phyloP scores from a whole-genome alignment of 92 coral and sea anemone species.

The Parazoanthus swiftii region DNA sequence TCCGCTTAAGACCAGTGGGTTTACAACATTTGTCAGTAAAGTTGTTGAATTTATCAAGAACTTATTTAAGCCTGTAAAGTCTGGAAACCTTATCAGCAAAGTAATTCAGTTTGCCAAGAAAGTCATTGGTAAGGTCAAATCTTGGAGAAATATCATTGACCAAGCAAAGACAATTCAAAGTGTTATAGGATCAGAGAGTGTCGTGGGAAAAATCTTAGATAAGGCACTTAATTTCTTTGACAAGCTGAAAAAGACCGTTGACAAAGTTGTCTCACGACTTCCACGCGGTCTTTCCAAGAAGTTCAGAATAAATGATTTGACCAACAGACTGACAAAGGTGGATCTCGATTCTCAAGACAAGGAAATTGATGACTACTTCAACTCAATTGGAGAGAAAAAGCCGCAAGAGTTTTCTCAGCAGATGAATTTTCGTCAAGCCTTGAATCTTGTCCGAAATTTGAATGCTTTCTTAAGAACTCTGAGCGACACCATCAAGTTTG shows the following conservation, averaged over 20 bases:
- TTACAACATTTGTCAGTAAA: slow-evolving; percentile 77
- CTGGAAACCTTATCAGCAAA: slow-evolving; percentile 71
- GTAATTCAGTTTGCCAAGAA: slow-evolving; percentile 73
- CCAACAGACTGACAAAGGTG: slow-evolving; percentile 65
- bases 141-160: slow-evolving; percentile 79
- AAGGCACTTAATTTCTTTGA: slow-evolving; percentile 79
- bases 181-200: slow-evolving; percentile 65
- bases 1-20: slow-evolving; percentile 66
- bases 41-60: slow-evolving; percentile 68
- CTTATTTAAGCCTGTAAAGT: slow-evolving; percentile 71
- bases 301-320: slow-evolving; percentile 72
- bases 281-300: slow-evolving; percentile 80
- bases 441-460: slow-evolving; percentile 74
- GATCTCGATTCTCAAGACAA: slow-evolving; percentile 68
- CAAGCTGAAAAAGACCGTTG: slow-evolving; percentile 70
- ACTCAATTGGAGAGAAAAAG: slow-evolving; percentile 54
- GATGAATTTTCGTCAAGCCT: slow-evolving; percentile 78
- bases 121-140: slow-evolving; percentile 55
- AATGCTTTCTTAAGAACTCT: slow-evolving; percentile 63
- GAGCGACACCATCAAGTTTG: slow-evolving; percentile 62
- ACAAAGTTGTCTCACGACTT: slow-evolving; percentile 63
- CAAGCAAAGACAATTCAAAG: slow-evolving; percentile 71
- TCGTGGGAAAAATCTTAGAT: slow-evolving; percentile 74
- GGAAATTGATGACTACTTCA: slow-evolving; percentile 78
- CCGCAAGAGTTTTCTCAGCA: slow-evolving; percentile 77